Base-by-base conservation (phyloP, 2,113 vertebrate species). In the Semicossyphus pulcher region DNA sequence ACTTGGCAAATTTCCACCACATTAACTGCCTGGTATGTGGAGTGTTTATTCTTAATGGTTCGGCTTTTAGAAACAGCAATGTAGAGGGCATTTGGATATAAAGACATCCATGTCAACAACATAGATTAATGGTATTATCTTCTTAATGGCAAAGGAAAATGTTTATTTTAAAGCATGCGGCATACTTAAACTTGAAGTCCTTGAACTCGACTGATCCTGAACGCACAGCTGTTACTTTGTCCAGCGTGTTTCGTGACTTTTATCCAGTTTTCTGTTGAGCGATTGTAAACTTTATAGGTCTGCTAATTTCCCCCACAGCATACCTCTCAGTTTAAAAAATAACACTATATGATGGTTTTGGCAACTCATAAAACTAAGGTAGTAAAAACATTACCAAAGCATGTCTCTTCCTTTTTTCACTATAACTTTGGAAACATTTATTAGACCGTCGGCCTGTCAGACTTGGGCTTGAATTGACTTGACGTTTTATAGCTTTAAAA, bases 1-100 rank as follows among this genome's bases (percentile, higher is more conserved):
- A 75, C 75, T 91, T 90, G 87, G 84, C 88, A 80, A 61, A 76
- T 59, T 41, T 86, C 85, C 88, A 88, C 72, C 49, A 75, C 54
- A 81, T 86, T 76, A 89, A 82, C 61, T 65, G 83, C 54, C 67
- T 37, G 76, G 59, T 73, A 86, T 82, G 89, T 71, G 72, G 31
- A 72, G 58, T 18, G 75, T 57, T 77, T 75, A 60, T 72, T 82
- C 69, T 72, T 83, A 83, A 84, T 78, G 76, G 73, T 69, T 81
- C 59, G 41, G 76, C 64, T 86, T 88, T 80, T 73, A 58, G 53
- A 77, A 80, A 61, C 54, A 36, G 34, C 16, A 34, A 10, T 29
- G 31, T 45, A 21, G 59, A 18, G 32, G 63, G 64, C 12, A 44
- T 86, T 81, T 41, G 53, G 29, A 72, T 73, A 65, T 75, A 54